Evolutionary conservation across 2,888 invertebrate genomes (phyloP).

Genomic region (Hypselothyrea guttata): DNA sequence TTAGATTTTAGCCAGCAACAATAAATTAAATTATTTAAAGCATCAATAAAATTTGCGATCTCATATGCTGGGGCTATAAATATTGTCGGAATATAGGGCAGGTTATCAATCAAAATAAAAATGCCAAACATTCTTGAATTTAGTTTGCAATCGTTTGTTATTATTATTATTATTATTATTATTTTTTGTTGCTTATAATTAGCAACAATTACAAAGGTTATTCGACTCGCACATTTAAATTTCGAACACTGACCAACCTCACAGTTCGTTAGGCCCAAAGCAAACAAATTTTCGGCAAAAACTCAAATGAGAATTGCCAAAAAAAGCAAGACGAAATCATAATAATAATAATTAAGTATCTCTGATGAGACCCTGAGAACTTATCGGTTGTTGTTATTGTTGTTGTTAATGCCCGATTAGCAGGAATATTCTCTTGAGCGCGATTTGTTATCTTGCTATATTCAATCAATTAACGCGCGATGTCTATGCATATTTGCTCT

Average conservation of each 20-base stretch:
- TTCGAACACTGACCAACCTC: constrained; percentile 63
- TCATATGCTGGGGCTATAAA: too few relatives aligned
- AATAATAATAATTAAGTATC: not conserved
- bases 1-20: not conserved
- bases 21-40: too few relatives aligned
- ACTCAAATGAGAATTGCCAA: constrained; percentile 24
- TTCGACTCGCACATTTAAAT: constrained; percentile 17
- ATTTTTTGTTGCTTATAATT: not conserved
- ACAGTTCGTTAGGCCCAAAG: too few relatives aligned
- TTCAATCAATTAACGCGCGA: constrained; percentile 35
- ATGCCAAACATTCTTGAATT: too few relatives aligned
- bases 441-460: constrained; percentile 10
- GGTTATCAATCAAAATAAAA: too few relatives aligned
- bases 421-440: not conserved
- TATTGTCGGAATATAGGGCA: not conserved
- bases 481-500: constrained; percentile 28
- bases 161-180: too few relatives aligned
- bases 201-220: constrained; percentile 33
- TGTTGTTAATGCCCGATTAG: not conserved
- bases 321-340: constrained; percentile 2
- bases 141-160: too few relatives aligned
- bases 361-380: not conserved
- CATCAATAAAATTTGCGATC: too few relatives aligned
- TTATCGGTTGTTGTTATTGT: not conserved
- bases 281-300: constrained; percentile 30